Conservation (phyloP, 2,113 vertebrate genomes). For the Engystomops pustulosus region DNA sequence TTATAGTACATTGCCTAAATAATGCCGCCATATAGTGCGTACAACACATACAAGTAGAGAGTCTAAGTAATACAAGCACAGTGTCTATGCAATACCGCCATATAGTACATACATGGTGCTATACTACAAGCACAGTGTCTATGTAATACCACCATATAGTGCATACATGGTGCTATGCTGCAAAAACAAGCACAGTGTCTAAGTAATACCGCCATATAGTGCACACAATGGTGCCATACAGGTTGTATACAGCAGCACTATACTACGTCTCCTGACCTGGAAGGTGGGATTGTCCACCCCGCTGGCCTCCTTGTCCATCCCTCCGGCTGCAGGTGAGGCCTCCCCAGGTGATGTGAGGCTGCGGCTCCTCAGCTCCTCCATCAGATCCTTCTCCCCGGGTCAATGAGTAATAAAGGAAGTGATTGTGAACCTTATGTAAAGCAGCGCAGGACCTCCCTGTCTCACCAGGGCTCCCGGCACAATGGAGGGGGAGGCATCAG, state of each 20-base stretch:
- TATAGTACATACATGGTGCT: too few relatives aligned
- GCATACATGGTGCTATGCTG: too few relatives aligned
- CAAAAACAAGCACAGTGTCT: neutral
- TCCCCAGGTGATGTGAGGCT: neutral
- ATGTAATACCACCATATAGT: neutral
- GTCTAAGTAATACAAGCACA: too few relatives aligned
- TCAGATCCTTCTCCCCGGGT: neutral
- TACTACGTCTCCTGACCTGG: too few relatives aligned
- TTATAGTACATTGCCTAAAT: too few relatives aligned
- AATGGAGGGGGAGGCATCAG: too few relatives aligned
- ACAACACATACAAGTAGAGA: too few relatives aligned
- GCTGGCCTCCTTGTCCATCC: neutral
- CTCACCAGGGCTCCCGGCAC: too few relatives aligned
- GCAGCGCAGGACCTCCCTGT: too few relatives aligned
- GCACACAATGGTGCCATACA: neutral
- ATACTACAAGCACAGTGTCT: too few relatives aligned
- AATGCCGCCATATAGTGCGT: too few relatives aligned
- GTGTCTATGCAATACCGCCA: too few relatives aligned
- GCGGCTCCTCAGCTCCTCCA: neutral
- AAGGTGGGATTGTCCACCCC: slow-evolving; percentile 27
- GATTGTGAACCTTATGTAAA: neutral
- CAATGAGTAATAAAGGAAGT: slow-evolving; percentile 23
- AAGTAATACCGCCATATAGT: neutral
- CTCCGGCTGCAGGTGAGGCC: neutral
- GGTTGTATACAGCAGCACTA: neutral